Conservation (phyloP, 2,888 invertebrate genomes). For the Lumbricus terrestris region DNA sequence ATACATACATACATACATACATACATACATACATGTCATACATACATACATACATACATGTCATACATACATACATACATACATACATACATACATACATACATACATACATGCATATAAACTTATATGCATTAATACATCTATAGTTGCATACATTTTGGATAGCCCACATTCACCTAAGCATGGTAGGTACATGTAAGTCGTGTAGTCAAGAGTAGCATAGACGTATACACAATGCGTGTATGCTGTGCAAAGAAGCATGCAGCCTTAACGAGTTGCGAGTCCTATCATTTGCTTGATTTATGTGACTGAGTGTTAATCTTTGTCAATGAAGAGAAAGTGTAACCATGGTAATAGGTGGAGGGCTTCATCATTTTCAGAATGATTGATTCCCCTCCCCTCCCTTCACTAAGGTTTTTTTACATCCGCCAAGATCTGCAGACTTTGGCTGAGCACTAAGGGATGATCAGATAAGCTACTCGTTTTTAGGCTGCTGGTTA, state of each 20-base stretch:
- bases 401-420: neutral
- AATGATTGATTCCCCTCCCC: neutral
- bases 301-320: neutral
- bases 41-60: neutral
- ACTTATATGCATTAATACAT: neutral
- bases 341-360: neutral
- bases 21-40: neutral
- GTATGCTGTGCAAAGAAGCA: no score
- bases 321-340: neutral
- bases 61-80: neutral
- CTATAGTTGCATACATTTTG: neutral
- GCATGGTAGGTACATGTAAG: neutral
- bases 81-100: neutral
- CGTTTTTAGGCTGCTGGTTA: neutral
- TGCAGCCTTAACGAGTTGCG: neutral
- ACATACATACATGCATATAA: no score
- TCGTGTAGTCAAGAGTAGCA: neutral
- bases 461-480: no score
- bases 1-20: no score
- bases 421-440: neutral
- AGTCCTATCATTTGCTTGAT: neutral
- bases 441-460: neutral
- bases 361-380: neutral
- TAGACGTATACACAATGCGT: neutral
- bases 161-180: neutral